Conservation (phyloP, 92 coral and sea anemone species). For the Muricea muricata region DNA sequence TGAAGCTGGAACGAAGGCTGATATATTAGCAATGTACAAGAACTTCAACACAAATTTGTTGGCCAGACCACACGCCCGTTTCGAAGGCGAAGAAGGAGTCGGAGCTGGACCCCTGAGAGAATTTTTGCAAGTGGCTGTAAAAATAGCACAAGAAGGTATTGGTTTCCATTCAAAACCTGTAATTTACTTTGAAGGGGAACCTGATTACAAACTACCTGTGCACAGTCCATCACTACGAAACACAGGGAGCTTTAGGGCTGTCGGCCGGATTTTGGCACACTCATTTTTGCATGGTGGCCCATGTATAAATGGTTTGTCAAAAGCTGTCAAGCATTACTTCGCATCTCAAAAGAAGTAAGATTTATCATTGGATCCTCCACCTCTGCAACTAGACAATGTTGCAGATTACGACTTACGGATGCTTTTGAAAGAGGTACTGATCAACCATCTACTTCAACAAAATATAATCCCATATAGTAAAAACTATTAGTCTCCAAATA, state of each 20-base stretch:
- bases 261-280: slow-evolving; percentile 68
- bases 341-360: background rate
- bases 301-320: slow-evolving; percentile 44
- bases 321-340: slow-evolving; percentile 57
- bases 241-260: slow-evolving; percentile 28
- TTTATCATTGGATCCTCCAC: slow-evolving; percentile 36
- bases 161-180: background rate
- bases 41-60: background rate
- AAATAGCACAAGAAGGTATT: background rate
- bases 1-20: slow-evolving; percentile 3
- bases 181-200: slow-evolving; percentile 13
- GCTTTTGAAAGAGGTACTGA: slow-evolving; percentile 52
- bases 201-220: slow-evolving; percentile 8
- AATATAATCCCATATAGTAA: no score
- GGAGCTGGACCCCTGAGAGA: slow-evolving; percentile 12
- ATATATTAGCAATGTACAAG: slow-evolving; percentile 6
- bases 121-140: background rate
- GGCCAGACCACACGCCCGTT: background rate
- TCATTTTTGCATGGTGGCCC: slow-evolving; percentile 75
- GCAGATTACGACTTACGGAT: slow-evolving; percentile 49
- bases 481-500: no score
- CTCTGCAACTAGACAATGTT: slow-evolving; percentile 48
- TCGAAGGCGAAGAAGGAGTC: slow-evolving; percentile 14
- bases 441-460: no score
- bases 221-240: slow-evolving; percentile 6